phyloP scores from a whole-genome alignment of 2,888 invertebrate genomes.

The Drosophila trichaetosa region DNA sequence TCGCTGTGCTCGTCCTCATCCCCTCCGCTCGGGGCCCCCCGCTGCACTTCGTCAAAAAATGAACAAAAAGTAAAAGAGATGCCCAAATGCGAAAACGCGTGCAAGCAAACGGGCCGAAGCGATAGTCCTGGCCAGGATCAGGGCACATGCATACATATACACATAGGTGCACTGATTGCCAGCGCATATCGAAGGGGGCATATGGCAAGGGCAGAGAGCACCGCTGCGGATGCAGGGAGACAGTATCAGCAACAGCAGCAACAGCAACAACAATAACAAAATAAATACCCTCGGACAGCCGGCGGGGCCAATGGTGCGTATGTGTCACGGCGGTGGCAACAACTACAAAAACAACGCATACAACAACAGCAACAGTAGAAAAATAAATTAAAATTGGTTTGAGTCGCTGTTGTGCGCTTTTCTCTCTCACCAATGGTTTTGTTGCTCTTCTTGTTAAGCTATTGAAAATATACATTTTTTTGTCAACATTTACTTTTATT shows the following conservation, averaged over 20 bases:
- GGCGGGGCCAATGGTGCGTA: slow-evolving; percentile 74
- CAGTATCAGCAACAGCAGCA: slow-evolving; percentile 19
- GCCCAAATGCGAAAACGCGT: slow-evolving; percentile 76
- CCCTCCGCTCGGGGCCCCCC: slow-evolving; percentile 7
- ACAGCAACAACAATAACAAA: slow-evolving; percentile 25
- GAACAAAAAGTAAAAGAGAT: slow-evolving; percentile 80
- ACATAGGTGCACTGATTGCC: slow-evolving; percentile 77
- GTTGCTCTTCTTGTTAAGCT: slow-evolving; percentile 55
- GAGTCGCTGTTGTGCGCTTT: slow-evolving; percentile 44
- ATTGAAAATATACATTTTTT: slow-evolving; percentile 58
- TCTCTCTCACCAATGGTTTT: slow-evolving; percentile 25
- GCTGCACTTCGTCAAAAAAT: slow-evolving; percentile 63
- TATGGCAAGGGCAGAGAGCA: slow-evolving; percentile 17
- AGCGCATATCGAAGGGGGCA: slow-evolving; percentile 37
- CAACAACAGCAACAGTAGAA: slow-evolving; percentile 33
- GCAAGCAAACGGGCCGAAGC: slow-evolving; percentile 79
- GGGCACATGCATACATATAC: slow-evolving; percentile 41
- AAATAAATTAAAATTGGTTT: slow-evolving; percentile 73
- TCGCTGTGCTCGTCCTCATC: slow-evolving; percentile 7
- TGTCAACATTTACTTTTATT: slow-evolving; percentile 46
- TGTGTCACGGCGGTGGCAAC: slow-evolving; percentile 67
- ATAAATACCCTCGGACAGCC: slow-evolving; percentile 56
- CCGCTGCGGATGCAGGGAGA: slow-evolving; percentile 12
- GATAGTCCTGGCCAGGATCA: slow-evolving; percentile 71
- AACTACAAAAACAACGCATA: slow-evolving; percentile 24